These are phyloP conservation scores for Aphyosemion australe DNA, from an alignment of 2,113 vertebrate genomes.

Conservation along the genomic window DNA sequence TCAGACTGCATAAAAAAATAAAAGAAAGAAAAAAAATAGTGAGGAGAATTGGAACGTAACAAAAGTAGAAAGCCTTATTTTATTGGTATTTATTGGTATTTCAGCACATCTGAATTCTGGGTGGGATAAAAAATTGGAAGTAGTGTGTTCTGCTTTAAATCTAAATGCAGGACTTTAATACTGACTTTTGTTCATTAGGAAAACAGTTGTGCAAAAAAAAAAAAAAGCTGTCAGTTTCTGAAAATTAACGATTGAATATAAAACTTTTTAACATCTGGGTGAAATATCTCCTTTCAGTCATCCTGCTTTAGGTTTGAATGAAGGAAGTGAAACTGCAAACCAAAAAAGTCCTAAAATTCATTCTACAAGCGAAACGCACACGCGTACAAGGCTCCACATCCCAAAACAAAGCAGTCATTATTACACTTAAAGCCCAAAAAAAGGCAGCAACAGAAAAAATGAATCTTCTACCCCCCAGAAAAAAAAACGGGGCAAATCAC, in stretches of 20 bases:
- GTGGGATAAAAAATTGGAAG: neutral
- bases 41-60: too few species aligned
- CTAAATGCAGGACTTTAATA: constrained; percentile 49
- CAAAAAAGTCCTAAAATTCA: neutral
- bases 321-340: constrained; percentile 19
- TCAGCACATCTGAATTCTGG: neutral
- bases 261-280: too few species aligned
- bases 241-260: neutral
- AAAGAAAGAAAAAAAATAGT: too few species aligned
- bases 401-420: constrained; percentile 57
- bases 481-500: constrained; percentile 45
- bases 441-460: constrained; percentile 42
- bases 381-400: neutral
- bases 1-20: too few species aligned
- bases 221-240: neutral
- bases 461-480: constrained; percentile 1
- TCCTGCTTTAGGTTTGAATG: neutral
- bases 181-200: constrained; percentile 56
- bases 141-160: neutral
- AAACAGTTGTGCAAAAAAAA: constrained; percentile 46
- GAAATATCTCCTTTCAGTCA: too few species aligned
- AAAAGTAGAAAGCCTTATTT: too few species aligned
- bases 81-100: too few species aligned
- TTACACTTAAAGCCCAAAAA: constrained; percentile 44
- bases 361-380: constrained; percentile 1